Evolutionary conservation across 1,140 invertebrate species (phyloP).

Genomic region (Marisa cornuarietis): DNA sequence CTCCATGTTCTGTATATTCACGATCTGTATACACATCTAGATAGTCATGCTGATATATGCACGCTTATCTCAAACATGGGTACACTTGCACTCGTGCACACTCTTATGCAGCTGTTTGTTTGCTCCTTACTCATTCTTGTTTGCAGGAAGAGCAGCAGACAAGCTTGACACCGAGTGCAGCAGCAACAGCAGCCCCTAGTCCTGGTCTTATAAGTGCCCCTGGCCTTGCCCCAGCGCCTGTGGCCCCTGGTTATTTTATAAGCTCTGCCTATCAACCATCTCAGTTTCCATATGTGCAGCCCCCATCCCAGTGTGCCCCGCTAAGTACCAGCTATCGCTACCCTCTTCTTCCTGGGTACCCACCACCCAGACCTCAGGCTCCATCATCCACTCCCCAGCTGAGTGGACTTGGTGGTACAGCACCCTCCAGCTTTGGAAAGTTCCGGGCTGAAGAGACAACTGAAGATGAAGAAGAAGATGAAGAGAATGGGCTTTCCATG

Average conservation of each 20-base stretch:
- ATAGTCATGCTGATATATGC: too few species aligned
- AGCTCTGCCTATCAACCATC: constrained; percentile 26
- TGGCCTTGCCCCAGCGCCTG: not conserved
- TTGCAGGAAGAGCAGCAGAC: constrained; percentile 17
- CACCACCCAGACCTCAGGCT: constrained; percentile 53
- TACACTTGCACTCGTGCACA: too few species aligned
- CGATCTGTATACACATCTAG: too few species aligned
- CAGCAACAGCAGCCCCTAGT: constrained; percentile 20
- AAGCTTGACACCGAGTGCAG: constrained; percentile 1
- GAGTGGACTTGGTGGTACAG: constrained; percentile 65
- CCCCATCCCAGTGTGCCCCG: constrained; percentile 1
- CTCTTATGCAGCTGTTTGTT: too few species aligned
- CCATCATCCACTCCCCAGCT: constrained; percentile 62
- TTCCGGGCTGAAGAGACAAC: constrained; percentile 8
- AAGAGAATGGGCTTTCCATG: constrained; percentile 16
- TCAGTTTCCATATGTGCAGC: constrained; percentile 9
- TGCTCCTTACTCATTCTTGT: not conserved
- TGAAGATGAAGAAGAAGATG: constrained; percentile 19
- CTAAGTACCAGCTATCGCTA: constrained; percentile 64
- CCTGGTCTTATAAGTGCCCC: constrained; percentile 9
- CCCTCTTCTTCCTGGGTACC: constrained; percentile 65
- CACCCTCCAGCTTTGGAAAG: constrained; percentile 46
- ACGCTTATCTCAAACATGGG: too few species aligned
- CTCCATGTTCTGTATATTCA: too few species aligned
- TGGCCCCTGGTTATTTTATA: constrained; percentile 20